Conservation (phyloP, 2,888 invertebrate genomes). For the Drosophila borealis region DNA sequence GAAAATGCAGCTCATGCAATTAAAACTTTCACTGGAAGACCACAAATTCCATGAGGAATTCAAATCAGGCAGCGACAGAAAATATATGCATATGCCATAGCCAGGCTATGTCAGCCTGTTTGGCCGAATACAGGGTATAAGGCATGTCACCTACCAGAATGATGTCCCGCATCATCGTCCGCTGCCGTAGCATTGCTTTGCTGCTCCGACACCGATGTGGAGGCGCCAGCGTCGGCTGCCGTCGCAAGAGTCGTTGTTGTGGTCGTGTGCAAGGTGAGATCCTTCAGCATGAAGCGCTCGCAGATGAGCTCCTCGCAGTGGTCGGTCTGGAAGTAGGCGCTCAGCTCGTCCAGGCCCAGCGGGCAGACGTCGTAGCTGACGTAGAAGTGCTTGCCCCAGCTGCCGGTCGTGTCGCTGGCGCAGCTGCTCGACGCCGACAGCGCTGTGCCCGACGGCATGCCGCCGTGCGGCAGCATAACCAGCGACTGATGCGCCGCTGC, state of each 20-base stretch:
- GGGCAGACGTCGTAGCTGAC: conserved; percentile 83
- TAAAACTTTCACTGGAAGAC: not conserved
- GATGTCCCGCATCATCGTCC: conserved; percentile 89
- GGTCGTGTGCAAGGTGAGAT: conserved; percentile 63
- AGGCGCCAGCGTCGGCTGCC: conserved; percentile 33
- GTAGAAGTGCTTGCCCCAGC: conserved; percentile 83
- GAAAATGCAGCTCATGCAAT: not conserved
- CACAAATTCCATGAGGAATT: not conserved
- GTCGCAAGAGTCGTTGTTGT: not conserved
- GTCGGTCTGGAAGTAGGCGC: conserved; percentile 83
- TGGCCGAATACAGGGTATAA: not conserved
- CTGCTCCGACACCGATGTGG: conserved; percentile 45
- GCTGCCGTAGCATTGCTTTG: conserved; percentile 75
- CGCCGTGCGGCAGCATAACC: not conserved
- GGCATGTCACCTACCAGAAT: conserved; percentile 88
- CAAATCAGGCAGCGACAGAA: not conserved
- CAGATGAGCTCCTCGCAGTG: conserved; percentile 83
- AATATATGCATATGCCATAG: not conserved
- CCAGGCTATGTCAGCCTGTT: too few relatives aligned
- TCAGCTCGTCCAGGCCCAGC: conserved; percentile 82
- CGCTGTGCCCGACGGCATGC: conserved; percentile 15
- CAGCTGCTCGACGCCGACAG: conserved; percentile 57
- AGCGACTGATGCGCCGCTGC: conserved; percentile 17
- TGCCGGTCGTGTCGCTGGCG: conserved; percentile 65
- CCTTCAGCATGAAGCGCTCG: conserved; percentile 83